Conservation (phyloP, 2,797 vertebrate genomes). For the Tadarida brasiliensis region DNA sequence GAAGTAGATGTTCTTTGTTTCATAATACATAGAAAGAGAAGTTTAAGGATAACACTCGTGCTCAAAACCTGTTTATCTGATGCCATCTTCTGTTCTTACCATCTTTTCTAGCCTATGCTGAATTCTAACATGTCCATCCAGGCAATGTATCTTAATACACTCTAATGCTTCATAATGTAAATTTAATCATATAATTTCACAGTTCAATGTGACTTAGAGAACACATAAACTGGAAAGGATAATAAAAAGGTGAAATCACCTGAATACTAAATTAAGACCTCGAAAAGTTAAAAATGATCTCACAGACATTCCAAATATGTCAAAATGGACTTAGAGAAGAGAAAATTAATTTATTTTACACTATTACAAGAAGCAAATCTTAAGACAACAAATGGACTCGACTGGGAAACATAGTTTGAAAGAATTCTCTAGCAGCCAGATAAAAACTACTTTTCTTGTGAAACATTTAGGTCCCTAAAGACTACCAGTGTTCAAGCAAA, state of each 20-base stretch:
- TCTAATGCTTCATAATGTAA: not conserved
- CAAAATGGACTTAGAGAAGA: not conserved
- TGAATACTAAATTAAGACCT: conserved; percentile 9
- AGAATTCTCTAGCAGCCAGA: not conserved
- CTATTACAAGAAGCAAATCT: not conserved
- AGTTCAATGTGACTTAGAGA: not conserved
- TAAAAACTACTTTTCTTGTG: not conserved
- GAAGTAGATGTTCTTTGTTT: not conserved
- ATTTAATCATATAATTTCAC: conserved; percentile 12
- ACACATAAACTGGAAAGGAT: not conserved
- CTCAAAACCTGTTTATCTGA: not conserved
- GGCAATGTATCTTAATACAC: not conserved
- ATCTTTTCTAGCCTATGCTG: not conserved
- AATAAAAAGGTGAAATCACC: not conserved
- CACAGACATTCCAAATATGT: not conserved
- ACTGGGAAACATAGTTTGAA: not conserved
- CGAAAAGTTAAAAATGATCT: not conserved
- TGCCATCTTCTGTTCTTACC: not conserved
- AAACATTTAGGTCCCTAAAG: not conserved
- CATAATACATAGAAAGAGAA: not conserved
- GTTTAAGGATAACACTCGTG: not conserved
- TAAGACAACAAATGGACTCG: not conserved
- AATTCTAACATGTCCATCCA: not conserved
- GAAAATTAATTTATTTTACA: not conserved
- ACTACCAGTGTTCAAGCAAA: not conserved